These are phyloP conservation scores for Urophycis tenuis DNA, from an alignment of 2,797 vertebrate genomes.

Conservation along the genomic window DNA sequence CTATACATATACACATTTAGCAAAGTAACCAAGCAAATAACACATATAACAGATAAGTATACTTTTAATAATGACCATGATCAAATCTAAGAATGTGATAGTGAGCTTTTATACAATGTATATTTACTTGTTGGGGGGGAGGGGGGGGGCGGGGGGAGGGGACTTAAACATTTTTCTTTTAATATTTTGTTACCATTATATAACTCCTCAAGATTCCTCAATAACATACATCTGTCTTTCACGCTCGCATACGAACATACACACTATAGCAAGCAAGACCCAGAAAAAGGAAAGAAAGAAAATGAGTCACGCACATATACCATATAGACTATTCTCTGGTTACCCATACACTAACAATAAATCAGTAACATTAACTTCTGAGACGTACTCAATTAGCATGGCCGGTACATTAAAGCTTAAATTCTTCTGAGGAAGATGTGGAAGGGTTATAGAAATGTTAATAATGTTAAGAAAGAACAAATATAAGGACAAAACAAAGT, in stretches of 20 bases:
- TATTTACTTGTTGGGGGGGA: conserved; percentile 71
- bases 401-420: conserved; percentile 89
- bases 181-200: conserved; percentile 72
- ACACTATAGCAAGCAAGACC: conserved; percentile 68
- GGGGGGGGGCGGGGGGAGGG: conserved; percentile 23
- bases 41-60: conserved; percentile 71
- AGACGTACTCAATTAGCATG: conserved; percentile 83
- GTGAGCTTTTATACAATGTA: conserved; percentile 76
- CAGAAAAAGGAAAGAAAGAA: conserved; percentile 37
- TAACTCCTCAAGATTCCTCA: conserved; percentile 76
- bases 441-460: conserved; percentile 63
- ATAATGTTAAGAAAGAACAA: conserved; percentile 62
- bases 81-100: conserved; percentile 77
- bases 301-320: conserved; percentile 75
- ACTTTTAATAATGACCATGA: conserved; percentile 80
- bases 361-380: conserved; percentile 77
- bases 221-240: conserved; percentile 69
- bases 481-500: conserved; percentile 31
- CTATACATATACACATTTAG: conserved; percentile 15
- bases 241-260: conserved; percentile 55
- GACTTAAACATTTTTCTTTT: conserved; percentile 67
- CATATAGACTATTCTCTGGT: conserved; percentile 72
- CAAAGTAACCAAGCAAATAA: conserved; percentile 34
- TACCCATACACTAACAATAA: conserved; percentile 75
- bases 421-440: conserved; percentile 70